Evolutionary conservation across 1,140 invertebrate species (phyloP).

Genomic region (Helicoverpa zea): DNA sequence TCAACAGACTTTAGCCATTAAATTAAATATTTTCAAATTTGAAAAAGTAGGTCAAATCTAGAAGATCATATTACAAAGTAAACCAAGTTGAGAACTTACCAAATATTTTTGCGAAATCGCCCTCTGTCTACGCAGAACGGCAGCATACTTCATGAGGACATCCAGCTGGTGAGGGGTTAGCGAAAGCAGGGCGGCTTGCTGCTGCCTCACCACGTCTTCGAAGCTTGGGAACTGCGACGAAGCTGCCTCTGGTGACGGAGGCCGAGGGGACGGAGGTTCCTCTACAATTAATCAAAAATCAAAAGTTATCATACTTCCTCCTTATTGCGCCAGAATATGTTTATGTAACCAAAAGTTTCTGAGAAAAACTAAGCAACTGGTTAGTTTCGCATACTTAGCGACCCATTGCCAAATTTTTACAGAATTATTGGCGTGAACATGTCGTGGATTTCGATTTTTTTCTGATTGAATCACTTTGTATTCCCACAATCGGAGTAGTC

Average conservation of each 20-base stretch:
- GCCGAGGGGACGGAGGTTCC: not conserved
- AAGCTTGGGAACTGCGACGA: slow-evolving; percentile 43
- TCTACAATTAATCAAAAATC: not conserved
- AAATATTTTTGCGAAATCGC: slow-evolving; percentile 59
- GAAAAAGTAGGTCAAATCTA: no score
- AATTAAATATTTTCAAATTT: no score
- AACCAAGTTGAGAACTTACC: slow-evolving; percentile 55
- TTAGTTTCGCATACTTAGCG: no score
- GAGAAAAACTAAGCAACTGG: no score
- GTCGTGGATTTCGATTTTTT: no score
- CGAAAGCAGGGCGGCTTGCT: slow-evolving; percentile 67
- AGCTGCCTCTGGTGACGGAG: not conserved
- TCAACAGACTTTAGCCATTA: no score
- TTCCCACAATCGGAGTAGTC: no score
- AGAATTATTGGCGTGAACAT: no score
- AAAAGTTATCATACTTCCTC: not conserved
- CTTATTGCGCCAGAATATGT: no score
- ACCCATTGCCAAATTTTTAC: no score
- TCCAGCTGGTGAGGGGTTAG: slow-evolving; percentile 64
- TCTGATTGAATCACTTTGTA: no score
- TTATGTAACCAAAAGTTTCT: no score
- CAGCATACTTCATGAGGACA: slow-evolving; percentile 69
- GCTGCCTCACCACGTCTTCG: slow-evolving; percentile 60
- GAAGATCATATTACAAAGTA: not conserved
- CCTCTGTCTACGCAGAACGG: slow-evolving; percentile 67